Percentiles rank a stretch among this genome's conserved stretches.
phyloP scores from a whole-genome alignment of 1,140 invertebrate genomes.

The Drosophila parabipectinata region DNA sequence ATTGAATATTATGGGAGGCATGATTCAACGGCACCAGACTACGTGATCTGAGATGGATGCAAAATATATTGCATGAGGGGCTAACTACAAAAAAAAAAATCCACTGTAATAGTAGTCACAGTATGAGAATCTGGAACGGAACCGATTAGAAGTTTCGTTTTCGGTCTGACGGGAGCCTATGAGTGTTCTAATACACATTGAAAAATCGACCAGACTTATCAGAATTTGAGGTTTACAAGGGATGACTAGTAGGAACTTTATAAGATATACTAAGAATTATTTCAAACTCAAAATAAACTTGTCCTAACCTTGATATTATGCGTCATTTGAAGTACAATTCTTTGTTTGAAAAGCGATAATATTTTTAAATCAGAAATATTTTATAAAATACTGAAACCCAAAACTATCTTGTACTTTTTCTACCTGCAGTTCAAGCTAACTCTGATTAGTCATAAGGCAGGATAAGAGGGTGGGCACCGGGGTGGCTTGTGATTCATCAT shows the following conservation, averaged over 20 bases:
- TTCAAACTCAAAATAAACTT: no score
- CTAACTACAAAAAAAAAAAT: conserved; percentile 20
- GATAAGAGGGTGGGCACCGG: background rate
- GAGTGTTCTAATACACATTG: conserved; percentile 15
- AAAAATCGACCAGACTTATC: background rate
- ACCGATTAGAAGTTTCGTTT: conserved; percentile 42
- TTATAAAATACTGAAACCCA: background rate
- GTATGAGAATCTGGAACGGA: conserved; percentile 45
- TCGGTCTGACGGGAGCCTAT: conserved; percentile 14
- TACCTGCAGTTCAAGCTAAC: background rate
- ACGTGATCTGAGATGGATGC: conserved; percentile 34
- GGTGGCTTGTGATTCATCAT: conserved; percentile 29
- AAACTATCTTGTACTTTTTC: background rate
- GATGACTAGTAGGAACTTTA: no score
- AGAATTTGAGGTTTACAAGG: background rate
- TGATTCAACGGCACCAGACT: conserved; percentile 37
- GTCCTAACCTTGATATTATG: background rate
- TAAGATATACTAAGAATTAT: no score
- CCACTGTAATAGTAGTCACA: conserved; percentile 43
- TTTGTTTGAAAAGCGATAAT: background rate
- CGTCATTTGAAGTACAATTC: background rate
- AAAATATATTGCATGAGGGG: conserved; percentile 10
- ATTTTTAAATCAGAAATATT: background rate
- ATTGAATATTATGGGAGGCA: conserved; percentile 34
- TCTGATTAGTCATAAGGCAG: conserved; percentile 15